phyloP scores from a whole-genome alignment of 2,797 vertebrate species.

The Meda fulgida region DNA sequence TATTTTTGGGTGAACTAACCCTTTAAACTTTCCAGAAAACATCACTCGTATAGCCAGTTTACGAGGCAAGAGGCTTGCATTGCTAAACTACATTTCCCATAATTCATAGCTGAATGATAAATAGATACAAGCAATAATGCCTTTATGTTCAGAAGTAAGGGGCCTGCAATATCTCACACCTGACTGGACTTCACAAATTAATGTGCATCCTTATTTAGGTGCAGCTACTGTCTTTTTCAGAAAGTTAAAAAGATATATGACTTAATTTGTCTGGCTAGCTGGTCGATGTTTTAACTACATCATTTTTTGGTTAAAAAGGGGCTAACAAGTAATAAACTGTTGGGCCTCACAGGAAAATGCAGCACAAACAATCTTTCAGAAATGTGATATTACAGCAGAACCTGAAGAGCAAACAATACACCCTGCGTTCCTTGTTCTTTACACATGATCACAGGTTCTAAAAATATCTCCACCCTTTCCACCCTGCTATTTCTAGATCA shows the following conservation, averaged over 20 bases:
- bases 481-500: slow-evolving; percentile 51
- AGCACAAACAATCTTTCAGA: not conserved
- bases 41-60: not conserved
- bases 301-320: not conserved
- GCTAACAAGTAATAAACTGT: not conserved
- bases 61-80: not conserved
- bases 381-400: not conserved
- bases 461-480: slow-evolving; percentile 51
- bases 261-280: not conserved
- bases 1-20: too few species aligned
- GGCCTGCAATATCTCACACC: not conserved
- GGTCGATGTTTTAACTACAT: not conserved
- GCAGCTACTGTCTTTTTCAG: not conserved
- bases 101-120: not conserved
- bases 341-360: not conserved
- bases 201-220: not conserved
- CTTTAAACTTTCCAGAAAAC: not conserved
- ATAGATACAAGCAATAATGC: not conserved
- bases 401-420: not conserved
- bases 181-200: not conserved
- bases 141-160: not conserved
- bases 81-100: slow-evolving; percentile 4
- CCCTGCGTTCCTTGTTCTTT: slow-evolving; percentile 26
- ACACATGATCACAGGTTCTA: slow-evolving; percentile 49
- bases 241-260: not conserved